These are phyloP conservation scores for Ictalurus punctatus DNA, from an alignment of 2,113 vertebrate genomes.

Conservation along the genomic window DNA sequence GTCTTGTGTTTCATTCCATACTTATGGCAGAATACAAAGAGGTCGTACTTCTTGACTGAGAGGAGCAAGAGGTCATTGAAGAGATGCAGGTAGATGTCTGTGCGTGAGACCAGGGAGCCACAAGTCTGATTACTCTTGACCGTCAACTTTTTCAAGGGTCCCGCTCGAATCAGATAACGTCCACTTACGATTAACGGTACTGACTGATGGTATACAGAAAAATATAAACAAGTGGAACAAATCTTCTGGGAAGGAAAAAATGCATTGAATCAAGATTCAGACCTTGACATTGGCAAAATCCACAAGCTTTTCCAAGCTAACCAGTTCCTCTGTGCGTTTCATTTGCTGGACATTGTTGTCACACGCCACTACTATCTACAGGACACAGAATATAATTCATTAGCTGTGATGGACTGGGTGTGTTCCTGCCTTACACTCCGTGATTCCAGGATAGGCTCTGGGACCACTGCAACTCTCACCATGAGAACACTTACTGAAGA, in stretches of 20 bases:
- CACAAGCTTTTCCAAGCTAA: constrained; percentile 70
- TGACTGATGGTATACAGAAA: constrained; percentile 54
- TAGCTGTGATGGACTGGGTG: neutral
- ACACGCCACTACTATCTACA: constrained; percentile 71
- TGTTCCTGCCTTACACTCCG: neutral
- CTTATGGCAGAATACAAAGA: neutral
- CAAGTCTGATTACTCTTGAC: constrained; percentile 41
- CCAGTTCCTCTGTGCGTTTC: constrained; percentile 75
- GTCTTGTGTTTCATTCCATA: neutral
- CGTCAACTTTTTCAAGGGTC: constrained; percentile 66
- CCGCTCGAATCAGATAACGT: constrained; percentile 70
- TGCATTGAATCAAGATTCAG: neutral
- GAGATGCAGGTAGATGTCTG: constrained; percentile 68
- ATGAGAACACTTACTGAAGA: neutral
- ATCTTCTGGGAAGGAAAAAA: neutral
- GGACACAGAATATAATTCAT: neutral
- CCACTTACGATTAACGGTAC: constrained; percentile 72
- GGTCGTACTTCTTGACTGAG: constrained; percentile 68
- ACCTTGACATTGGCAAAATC: constrained; percentile 76
- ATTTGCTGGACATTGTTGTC: constrained; percentile 66
- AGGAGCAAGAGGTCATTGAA: constrained; percentile 74
- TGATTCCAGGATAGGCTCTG: neutral
- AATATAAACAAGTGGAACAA: neutral
- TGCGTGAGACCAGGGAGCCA: constrained; percentile 57
- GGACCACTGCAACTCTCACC: neutral